Conservation (phyloP, 2,888 invertebrate species). For the Stenichneumon culpator region DNA sequence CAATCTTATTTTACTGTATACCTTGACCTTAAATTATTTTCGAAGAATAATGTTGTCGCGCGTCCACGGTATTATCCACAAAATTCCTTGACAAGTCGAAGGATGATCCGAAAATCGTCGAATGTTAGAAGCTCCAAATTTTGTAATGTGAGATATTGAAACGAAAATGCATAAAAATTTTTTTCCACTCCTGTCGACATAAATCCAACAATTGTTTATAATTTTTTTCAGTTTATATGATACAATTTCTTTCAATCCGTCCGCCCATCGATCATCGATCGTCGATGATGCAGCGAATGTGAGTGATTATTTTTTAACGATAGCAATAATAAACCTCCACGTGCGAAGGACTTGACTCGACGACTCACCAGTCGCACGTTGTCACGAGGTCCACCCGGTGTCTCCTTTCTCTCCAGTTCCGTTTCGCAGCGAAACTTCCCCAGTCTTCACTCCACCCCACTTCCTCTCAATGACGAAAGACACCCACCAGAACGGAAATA, state of each 20-base stretch:
- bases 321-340: neutral
- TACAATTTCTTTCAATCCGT: neutral
- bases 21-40: too few relatives aligned
- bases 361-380: conserved; percentile 63
- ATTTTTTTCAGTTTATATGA: neutral
- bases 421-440: conserved; percentile 15
- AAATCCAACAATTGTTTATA: neutral
- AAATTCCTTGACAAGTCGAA: too few relatives aligned
- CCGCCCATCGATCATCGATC: neutral
- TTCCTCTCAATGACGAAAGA: conserved; percentile 21
- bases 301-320: neutral
- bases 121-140: neutral
- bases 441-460: conserved; percentile 14
- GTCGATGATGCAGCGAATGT: neutral
- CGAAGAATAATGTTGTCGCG: too few relatives aligned
- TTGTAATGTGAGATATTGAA: neutral
- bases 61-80: too few relatives aligned
- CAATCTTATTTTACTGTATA: too few relatives aligned
- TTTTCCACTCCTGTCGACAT: neutral
- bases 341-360: conserved; percentile 15
- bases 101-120: too few relatives aligned
- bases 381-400: conserved; percentile 28
- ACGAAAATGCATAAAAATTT: neutral
- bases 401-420: conserved; percentile 33
- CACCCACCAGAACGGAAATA: conserved; percentile 21